Evolutionary conservation across 2,797 vertebrate genomes (phyloP).

Genomic region (Aeoliscus strigatus): DNA sequence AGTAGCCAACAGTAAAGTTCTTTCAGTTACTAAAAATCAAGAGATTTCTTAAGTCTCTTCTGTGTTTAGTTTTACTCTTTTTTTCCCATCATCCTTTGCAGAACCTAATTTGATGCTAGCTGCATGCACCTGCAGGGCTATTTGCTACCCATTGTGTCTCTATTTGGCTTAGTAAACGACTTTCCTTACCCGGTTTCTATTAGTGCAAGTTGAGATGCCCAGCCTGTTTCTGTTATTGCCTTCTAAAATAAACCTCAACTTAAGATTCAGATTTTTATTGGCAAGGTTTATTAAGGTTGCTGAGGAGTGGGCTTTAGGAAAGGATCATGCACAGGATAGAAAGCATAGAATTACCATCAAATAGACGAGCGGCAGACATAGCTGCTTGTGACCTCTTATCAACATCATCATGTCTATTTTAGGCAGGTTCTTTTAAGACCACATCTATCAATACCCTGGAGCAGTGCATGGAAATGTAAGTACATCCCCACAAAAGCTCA

Average conservation of each 20-base stretch:
- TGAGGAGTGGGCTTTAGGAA: too few relatives aligned
- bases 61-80: too few relatives aligned
- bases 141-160: conserved; percentile 8
- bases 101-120: too few relatives aligned
- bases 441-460: conserved; percentile 35
- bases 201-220: too few relatives aligned
- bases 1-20: too few relatives aligned
- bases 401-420: conserved; percentile 34
- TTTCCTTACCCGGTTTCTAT: background rate
- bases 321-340: too few relatives aligned
- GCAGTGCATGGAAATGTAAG: conserved; percentile 37
- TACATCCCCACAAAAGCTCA: conserved; percentile 44
- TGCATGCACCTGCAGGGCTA: conserved; percentile 12
- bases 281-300: too few relatives aligned
- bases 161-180: conserved; percentile 8
- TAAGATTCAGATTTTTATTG: too few relatives aligned
- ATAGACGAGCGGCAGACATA: conserved; percentile 1
- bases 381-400: conserved; percentile 6
- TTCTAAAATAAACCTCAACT: too few relatives aligned
- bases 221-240: too few relatives aligned
- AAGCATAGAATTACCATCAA: background rate
- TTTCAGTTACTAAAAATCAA: too few relatives aligned
- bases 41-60: too few relatives aligned
- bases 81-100: conserved; percentile 1
- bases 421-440: conserved; percentile 25